phyloP scores from a whole-genome alignment of 53 echinoderm and acorn worm genomes.

The Henricia sp. region DNA sequence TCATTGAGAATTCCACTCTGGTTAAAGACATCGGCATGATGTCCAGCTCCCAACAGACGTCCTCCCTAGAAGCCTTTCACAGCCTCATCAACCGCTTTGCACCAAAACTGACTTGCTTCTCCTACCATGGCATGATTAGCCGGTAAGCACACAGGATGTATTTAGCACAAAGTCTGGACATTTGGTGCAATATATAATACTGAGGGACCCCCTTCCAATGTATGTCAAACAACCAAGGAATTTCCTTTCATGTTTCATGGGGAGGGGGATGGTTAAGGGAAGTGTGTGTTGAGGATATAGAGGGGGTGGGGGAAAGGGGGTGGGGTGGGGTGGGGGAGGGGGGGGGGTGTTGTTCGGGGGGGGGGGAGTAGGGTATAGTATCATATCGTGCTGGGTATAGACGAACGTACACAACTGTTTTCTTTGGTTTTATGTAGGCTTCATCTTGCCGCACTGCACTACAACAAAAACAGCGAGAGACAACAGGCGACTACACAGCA shows the following conservation, averaged over 20 bases:
- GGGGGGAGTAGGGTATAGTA: no score
- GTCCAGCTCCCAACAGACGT: constrained; percentile 61
- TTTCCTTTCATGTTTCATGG: neutral
- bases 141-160: constrained; percentile 7
- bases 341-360: no score
- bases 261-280: no score
- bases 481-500: constrained; percentile 53
- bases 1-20: constrained; percentile 34
- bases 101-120: constrained; percentile 6
- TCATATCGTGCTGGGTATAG: no score
- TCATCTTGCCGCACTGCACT: constrained; percentile 61
- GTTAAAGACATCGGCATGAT: constrained; percentile 62
- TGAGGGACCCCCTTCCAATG: neutral
- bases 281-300: no score
- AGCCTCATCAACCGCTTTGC: constrained; percentile 39
- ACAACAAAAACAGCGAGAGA: constrained; percentile 59
- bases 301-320: no score
- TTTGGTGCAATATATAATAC: neutral
- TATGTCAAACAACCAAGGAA: neutral
- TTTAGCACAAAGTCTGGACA: neutral
- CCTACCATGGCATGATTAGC: constrained; percentile 7
- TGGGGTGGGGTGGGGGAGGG: no score
- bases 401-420: no score
- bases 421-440: constrained; percentile 24
- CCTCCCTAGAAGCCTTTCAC: constrained; percentile 59